phyloP scores from a whole-genome alignment of 2,797 vertebrate genomes.

The Dendrocincla tyrannina region DNA sequence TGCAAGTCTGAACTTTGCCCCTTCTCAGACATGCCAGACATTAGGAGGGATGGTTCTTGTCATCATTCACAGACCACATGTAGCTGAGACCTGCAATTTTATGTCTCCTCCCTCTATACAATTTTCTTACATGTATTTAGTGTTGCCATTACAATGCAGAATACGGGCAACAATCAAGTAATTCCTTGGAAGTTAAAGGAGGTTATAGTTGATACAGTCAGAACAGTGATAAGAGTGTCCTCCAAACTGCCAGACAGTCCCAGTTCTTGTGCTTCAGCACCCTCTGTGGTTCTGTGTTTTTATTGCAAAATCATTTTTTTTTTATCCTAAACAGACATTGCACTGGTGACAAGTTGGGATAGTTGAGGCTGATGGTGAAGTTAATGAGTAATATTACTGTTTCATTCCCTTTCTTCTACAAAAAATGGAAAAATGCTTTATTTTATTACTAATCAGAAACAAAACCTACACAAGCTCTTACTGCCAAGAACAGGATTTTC shows the following conservation, averaged over 20 bases:
- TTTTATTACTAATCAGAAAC: neutral
- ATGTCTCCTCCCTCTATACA: neutral
- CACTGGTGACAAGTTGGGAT: neutral
- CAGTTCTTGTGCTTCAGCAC: neutral
- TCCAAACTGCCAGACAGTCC: neutral
- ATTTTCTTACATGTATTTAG: neutral
- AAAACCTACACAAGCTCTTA: neutral
- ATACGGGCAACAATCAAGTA: neutral
- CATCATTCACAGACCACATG: neutral
- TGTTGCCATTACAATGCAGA: neutral
- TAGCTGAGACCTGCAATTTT: neutral
- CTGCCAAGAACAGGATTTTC: neutral
- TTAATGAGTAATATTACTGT: neutral
- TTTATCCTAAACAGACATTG: neutral
- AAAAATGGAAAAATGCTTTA: neutral
- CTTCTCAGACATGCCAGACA: neutral
- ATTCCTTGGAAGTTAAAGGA: neutral
- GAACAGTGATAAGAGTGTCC: neutral
- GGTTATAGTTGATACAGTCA: neutral
- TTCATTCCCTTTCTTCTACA: neutral
- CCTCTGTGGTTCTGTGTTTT: neutral
- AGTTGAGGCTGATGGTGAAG: neutral
- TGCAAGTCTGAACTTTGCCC: neutral
- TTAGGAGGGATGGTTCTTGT: neutral
- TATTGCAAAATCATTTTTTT: neutral